Evolutionary conservation across 2,888 invertebrate species (phyloP), one percentile per base, ranked within the genome.

Genomic region (Drosophila peninsularis): DNA sequence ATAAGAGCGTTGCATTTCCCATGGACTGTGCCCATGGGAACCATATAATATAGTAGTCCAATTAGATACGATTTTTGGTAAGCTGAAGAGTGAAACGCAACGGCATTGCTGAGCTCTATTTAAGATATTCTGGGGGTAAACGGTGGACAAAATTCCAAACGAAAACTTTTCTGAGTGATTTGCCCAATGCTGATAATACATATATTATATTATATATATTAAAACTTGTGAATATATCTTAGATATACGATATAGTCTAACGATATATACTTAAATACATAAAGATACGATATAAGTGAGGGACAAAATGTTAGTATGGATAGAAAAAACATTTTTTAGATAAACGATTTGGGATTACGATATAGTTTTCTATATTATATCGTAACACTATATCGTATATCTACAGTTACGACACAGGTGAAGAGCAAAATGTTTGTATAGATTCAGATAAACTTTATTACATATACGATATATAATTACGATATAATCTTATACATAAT

Each of bases 41-140:
- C 49, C 32, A 19, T 49, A 34, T 34, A 49, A 49, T 49, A 49
- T 49, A 14, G 32, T 49, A 19, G 32, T 49, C 49, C 49, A 32
- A 45, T 45, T 45, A 30, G 45, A n/a, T n/a, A 30, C 27, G 27
- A 27, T 27, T 6, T 45, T 30, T 5, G 45, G 10, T 45, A 27
- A 27, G n/a, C 5, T 27, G 13, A 1, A 6, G 45, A 45, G n/a
- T 27, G 45, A 5, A n/a, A n/a, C 27, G 27, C 5, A 17, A 27
- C 1, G 14, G n/a, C 10, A 9, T 24, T 24, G 44, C 9, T 27
- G 7, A 21, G n/a, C n/a, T 44, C 2, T 14, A 24, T n/a, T n/a
- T 27, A 5, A 27, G n/a, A 2, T 45, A 5, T 45, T n/a, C n/a
- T n/a, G 2, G 1, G n/a, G 13, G 24, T 0, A 4, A 10, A 5